These are phyloP conservation scores for Thaleichthys pacificus DNA, from an alignment of 2,797 vertebrate genomes.

Conservation along the genomic window DNA sequence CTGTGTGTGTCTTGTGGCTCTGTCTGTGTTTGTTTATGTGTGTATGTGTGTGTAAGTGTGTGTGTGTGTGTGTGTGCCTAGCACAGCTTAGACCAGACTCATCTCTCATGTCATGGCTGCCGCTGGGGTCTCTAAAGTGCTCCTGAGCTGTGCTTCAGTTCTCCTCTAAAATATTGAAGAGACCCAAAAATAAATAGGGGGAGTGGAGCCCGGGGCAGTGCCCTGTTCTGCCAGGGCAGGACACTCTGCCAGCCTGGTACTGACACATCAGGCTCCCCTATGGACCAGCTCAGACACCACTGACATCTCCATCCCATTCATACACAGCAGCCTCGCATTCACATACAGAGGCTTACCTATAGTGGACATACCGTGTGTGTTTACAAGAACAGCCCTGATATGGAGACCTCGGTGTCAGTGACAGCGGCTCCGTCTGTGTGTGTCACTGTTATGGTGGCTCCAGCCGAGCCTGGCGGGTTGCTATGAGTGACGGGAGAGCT, in stretches of 20 bases:
- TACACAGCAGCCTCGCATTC: neutral
- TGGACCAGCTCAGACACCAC: neutral
- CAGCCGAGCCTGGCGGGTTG: slow-evolving; percentile 5
- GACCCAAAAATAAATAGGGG: slow-evolving; percentile 64
- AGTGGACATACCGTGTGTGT: neutral
- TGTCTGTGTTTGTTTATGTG: slow-evolving; percentile 29
- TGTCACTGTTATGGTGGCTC: slow-evolving; percentile 11
- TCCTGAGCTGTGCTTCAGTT: slow-evolving; percentile 59
- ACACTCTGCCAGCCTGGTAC: neutral
- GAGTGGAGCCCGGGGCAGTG: slow-evolving; percentile 26
- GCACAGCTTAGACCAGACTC: slow-evolving; percentile 32
- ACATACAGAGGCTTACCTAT: slow-evolving; percentile 30
- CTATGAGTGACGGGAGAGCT: slow-evolving; percentile 52
- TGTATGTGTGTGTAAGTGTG: slow-evolving; percentile 43
- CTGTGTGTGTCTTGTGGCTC: slow-evolving; percentile 26
- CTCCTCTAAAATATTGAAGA: slow-evolving; percentile 70
- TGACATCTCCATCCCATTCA: neutral
- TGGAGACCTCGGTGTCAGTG: neutral
- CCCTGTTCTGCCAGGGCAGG: neutral
- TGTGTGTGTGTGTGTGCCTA: slow-evolving; percentile 37
- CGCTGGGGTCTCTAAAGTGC: slow-evolving; percentile 64
- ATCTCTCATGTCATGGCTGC: slow-evolving; percentile 48
- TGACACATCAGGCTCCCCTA: too few relatives aligned
- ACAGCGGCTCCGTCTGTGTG: neutral
- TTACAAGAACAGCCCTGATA: neutral